These are phyloP conservation scores for Semotilus atromaculatus DNA, from an alignment of 2,797 vertebrate genomes.

Conservation along the genomic window DNA sequence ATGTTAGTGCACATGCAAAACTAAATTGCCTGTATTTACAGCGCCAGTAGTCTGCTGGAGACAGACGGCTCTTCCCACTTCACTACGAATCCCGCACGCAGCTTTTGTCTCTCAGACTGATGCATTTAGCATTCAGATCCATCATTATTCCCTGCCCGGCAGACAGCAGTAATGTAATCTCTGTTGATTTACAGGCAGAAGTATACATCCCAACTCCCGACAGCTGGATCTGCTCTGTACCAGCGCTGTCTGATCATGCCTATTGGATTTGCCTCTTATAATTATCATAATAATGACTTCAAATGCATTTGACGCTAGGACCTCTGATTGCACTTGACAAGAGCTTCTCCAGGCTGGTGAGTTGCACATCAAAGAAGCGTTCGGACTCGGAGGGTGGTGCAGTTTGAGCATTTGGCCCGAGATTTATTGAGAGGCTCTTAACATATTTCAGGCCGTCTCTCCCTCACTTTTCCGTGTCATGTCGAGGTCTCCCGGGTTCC, in stretches of 20 bases:
- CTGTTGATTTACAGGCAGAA: slow-evolving; percentile 51
- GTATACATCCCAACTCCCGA: slow-evolving; percentile 45
- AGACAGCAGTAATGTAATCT: slow-evolving; percentile 57
- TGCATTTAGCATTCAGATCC: slow-evolving; percentile 55
- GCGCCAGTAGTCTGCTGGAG: slow-evolving; percentile 20
- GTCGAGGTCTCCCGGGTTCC: slow-evolving; percentile 61
- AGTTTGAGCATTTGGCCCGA: slow-evolving; percentile 60
- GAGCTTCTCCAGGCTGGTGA: slow-evolving; percentile 58
- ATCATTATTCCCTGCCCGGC: slow-evolving; percentile 45
- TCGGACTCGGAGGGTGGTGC: slow-evolving; percentile 58
- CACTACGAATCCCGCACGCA: slow-evolving; percentile 25
- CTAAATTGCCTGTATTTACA: slow-evolving; percentile 25
- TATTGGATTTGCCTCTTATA: slow-evolving; percentile 65
- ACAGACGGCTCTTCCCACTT: slow-evolving; percentile 43
- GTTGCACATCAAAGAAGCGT: slow-evolving; percentile 72
- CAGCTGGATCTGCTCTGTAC: slow-evolving; percentile 53
- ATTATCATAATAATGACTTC: slow-evolving; percentile 72
- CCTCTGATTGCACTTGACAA: slow-evolving; percentile 72
- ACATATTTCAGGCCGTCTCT: slow-evolving; percentile 67
- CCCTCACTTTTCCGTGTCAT: slow-evolving; percentile 65
- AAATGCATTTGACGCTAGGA: slow-evolving; percentile 65
- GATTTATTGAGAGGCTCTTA: slow-evolving; percentile 68
- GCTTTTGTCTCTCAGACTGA: slow-evolving; percentile 53
- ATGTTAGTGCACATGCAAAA: slow-evolving; percentile 6
- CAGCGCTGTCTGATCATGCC: slow-evolving; percentile 58